Percentiles rank a stretch among this genome's conserved stretches.
Conservation (phyloP, 2,888 invertebrate genomes). For the Lepeophtheirus nordmannii region DNA sequence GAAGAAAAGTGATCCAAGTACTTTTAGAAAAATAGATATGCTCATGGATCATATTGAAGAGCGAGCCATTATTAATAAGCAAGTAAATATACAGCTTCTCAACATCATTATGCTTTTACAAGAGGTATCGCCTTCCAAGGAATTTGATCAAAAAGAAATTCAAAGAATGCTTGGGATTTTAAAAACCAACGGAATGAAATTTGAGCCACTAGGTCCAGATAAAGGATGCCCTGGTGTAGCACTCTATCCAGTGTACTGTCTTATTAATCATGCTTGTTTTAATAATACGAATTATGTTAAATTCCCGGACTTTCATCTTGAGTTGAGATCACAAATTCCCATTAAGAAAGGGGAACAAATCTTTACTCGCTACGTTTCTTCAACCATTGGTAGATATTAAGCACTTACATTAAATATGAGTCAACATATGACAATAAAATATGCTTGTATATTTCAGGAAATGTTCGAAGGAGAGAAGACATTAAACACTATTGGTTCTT, state of each 20-base stretch:
- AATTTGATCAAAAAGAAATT: constrained; percentile 19
- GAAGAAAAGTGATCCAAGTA: constrained; percentile 5
- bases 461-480: constrained; percentile 13
- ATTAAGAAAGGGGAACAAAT: constrained; percentile 21
- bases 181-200: constrained; percentile 24
- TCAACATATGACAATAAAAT: background rate
- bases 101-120: constrained; percentile 3
- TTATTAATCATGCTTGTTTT: constrained; percentile 23
- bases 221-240: constrained; percentile 19
- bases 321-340: constrained; percentile 13
- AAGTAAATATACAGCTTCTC: constrained; percentile 1
- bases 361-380: constrained; percentile 20
- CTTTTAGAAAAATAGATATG: constrained; percentile 14
- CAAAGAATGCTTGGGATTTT: constrained; percentile 20
- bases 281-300: constrained; percentile 24
- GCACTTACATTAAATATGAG: background rate
- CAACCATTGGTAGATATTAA: constrained; percentile 15
- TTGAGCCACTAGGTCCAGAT: constrained; percentile 11
- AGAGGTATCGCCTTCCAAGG: background rate
- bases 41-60: constrained; percentile 18
- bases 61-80: background rate
- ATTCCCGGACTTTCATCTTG: constrained; percentile 22
- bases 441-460: background rate
- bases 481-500: constrained; percentile 20
- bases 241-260: constrained; percentile 22